Evolutionary conservation across 2,888 invertebrate species (phyloP).

Genomic region (Melangyna quadrimaculata): DNA sequence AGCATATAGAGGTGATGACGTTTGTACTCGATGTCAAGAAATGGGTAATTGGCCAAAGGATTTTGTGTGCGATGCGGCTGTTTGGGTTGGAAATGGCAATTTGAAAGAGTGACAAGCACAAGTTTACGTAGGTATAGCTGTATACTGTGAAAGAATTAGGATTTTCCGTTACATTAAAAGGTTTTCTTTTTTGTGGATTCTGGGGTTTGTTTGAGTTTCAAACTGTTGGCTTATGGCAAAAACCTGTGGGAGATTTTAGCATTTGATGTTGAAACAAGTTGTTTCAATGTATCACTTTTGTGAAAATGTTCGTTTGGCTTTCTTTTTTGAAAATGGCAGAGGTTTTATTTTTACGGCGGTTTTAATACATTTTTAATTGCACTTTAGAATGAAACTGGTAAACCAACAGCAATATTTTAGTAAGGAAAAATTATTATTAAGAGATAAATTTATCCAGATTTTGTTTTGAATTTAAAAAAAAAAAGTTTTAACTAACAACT

Average conservation of each 20-base stretch:
- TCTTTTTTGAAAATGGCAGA: not conserved
- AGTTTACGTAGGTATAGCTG: slow-evolving; percentile 23
- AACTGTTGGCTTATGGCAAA: not conserved
- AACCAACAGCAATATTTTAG: too few relatives aligned
- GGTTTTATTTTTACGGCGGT: not conserved
- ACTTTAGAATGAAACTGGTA: not conserved
- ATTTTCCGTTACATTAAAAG: slow-evolving; percentile 55
- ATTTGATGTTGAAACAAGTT: not conserved
- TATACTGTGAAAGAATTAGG: slow-evolving; percentile 43
- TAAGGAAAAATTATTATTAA: too few relatives aligned
- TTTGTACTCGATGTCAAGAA: slow-evolving; percentile 65
- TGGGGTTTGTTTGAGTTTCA: slow-evolving; percentile 11
- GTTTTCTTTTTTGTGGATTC: slow-evolving; percentile 21
- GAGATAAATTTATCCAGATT: too few relatives aligned
- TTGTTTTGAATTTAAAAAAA: too few relatives aligned
- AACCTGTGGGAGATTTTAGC: not conserved
- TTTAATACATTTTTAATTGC: not conserved
- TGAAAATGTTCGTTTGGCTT: not conserved
- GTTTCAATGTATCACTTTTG: not conserved
- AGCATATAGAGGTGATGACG: slow-evolving; percentile 58
- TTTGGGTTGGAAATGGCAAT: slow-evolving; percentile 30
- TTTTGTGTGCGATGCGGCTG: slow-evolving; percentile 48
- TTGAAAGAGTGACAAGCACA: slow-evolving; percentile 28
- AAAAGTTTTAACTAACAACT: too few relatives aligned
- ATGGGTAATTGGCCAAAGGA: slow-evolving; percentile 68